phyloP scores from a whole-genome alignment of 2,797 vertebrate species.

The Parauchenoglanis ngamensis region DNA sequence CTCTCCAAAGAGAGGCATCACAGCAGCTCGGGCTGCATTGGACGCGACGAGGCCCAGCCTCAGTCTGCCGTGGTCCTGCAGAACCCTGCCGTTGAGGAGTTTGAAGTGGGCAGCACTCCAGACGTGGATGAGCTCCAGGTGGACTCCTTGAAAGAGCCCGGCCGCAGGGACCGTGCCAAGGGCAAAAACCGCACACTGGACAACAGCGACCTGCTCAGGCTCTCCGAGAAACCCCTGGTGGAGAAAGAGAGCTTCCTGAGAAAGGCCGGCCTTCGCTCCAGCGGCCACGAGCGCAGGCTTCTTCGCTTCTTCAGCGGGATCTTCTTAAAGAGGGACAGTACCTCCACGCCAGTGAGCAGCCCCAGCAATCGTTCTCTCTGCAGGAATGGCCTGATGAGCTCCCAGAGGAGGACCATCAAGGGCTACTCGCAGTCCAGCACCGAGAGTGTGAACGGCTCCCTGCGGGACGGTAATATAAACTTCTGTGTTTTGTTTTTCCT shows the following conservation, averaged over 20 bases:
- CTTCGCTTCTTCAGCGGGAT: constrained; percentile 91
- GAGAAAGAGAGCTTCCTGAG: constrained; percentile 68
- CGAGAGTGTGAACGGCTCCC: constrained; percentile 84
- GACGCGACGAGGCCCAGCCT: background rate
- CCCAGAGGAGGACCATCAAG: constrained; percentile 65
- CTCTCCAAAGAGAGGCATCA: constrained; percentile 79
- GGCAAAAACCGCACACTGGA: constrained; percentile 90
- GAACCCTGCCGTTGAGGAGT: constrained; percentile 46
- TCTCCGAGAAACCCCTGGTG: constrained; percentile 72
- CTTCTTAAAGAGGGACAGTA: constrained; percentile 78
- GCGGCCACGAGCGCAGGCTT: constrained; percentile 77
- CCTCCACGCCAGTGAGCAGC: constrained; percentile 68
- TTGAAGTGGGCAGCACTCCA: constrained; percentile 77
- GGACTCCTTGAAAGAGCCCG: constrained; percentile 72
- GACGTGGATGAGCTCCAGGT: constrained; percentile 81
- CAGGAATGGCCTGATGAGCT: constrained; percentile 70
- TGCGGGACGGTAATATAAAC: constrained; percentile 73
- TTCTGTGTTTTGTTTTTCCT: background rate
- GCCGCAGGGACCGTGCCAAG: constrained; percentile 79
- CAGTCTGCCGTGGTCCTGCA: constrained; percentile 27
- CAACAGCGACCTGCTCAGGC: constrained; percentile 86
- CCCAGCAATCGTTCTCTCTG: constrained; percentile 69
- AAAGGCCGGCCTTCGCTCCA: constrained; percentile 58
- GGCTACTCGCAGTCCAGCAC: constrained; percentile 80
- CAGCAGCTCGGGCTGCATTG: constrained; percentile 83